Conservation (phyloP, 2,888 invertebrate genomes). For the Epirrhoe alternata region DNA sequence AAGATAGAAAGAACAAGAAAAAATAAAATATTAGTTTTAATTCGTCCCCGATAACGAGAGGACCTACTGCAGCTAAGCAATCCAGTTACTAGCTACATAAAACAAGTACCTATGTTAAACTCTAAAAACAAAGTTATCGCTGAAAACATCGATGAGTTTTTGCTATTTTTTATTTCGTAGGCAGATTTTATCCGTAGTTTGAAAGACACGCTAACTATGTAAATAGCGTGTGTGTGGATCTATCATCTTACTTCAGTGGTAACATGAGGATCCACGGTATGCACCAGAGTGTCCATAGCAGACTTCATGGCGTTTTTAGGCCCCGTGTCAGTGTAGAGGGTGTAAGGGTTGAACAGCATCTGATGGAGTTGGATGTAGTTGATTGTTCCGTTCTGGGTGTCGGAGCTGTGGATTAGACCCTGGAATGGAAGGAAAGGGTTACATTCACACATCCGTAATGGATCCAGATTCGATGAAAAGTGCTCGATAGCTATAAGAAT, state of each 20-base stretch:
- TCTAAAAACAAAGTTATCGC: too few species aligned
- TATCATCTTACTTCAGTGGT: conserved; percentile 82
- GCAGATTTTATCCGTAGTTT: background rate
- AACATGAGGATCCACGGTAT: conserved; percentile 86
- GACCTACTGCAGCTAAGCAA: too few species aligned
- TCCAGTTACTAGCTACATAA: too few species aligned
- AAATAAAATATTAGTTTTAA: too few species aligned
- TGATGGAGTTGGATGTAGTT: conserved; percentile 90
- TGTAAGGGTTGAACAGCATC: conserved; percentile 93
- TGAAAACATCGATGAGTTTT: too few species aligned
- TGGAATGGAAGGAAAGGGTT: conserved; percentile 54
- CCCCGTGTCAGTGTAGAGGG: conserved; percentile 86
- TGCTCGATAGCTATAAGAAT: too few species aligned
- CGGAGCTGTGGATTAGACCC: conserved; percentile 89
- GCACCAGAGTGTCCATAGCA: conserved; percentile 87
- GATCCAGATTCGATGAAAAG: too few species aligned
- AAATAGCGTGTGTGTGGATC: background rate
- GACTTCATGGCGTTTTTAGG: conserved; percentile 87
- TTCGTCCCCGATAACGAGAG: too few species aligned
- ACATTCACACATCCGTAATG: conserved; percentile 38
- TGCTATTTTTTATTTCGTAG: too few species aligned
- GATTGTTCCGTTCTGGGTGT: conserved; percentile 79
- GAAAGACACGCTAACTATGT: background rate
- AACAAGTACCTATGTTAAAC: too few species aligned
- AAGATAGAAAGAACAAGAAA: too few species aligned